Base-by-base conservation (phyloP, 2,797 vertebrate genomes). In the Bufotes viridis region DNA sequence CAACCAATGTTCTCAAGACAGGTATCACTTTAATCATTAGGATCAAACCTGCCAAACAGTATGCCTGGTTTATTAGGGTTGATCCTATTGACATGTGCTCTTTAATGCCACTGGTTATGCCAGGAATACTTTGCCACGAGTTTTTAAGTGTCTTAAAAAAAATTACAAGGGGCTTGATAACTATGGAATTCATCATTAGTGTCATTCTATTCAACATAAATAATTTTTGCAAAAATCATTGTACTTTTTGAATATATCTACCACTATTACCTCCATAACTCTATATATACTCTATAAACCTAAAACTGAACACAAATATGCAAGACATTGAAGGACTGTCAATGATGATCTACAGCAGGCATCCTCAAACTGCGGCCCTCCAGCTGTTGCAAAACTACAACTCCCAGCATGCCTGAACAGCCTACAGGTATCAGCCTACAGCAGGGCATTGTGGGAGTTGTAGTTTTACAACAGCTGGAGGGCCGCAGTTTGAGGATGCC, bases 291-390 rank as follows among this genome's bases (percentile, higher is more conserved):
- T n/a, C 3, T 22, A 5, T n/a, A n/a, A 5, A 2, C 22, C 7
- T 3, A 72, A 29, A 34, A 12, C 1, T 42, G 13, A 42, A 42
- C 42, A n/a, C 51, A 76, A 12, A 76, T 51, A 18, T n/a, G 42
- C 74, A 12, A n/a, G 18, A 53, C 53, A 7, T 22, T n/a, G 3
- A 34, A n/a, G 1, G 20, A 75, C 49, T 17, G 5, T 76, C 42
- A 76, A 76, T 53, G 20, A 51, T n/a, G 49, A 76, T 76, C 26
- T 80, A 80, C 29, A 61, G 24, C n/a, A n/a, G n/a, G n/a, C n/a
- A n/a, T n/a, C n/a, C n/a, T n/a, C n/a, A n/a, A n/a, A n/a, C n/a
- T n/a, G n/a, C n/a, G n/a, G n/a, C n/a, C n/a, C n/a, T n/a, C n/a
- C n/a, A n/a, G n/a, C n/a, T n/a, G n/a, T n/a, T n/a, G n/a, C n/a